These are phyloP conservation scores for Subanguina moxae DNA, from an alignment of 1,140 invertebrate genomes.

Conservation along the genomic window DNA sequence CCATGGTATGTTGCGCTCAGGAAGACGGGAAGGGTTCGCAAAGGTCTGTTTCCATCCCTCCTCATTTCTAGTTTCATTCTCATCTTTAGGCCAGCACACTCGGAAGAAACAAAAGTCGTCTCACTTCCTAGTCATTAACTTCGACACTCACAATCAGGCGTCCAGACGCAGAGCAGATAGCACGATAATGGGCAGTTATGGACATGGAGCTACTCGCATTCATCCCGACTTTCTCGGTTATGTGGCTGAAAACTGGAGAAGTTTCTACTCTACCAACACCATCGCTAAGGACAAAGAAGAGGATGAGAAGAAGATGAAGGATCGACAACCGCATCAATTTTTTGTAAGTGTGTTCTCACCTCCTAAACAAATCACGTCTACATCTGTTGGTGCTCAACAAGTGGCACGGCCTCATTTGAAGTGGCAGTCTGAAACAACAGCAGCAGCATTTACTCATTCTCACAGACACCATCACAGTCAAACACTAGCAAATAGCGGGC, in stretches of 20 bases:
- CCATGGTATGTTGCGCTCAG: slow-evolving; percentile 44
- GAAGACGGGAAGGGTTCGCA: slow-evolving; percentile 32
- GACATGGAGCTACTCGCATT: not conserved
- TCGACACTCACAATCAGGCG: not conserved
- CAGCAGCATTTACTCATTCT: not conserved
- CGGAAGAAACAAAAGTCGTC: slow-evolving; percentile 39
- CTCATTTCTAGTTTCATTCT: not conserved
- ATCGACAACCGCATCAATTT: not conserved
- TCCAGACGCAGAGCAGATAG: not conserved
- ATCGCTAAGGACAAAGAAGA: not conserved
- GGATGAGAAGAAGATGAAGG: not conserved
- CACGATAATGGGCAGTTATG: not conserved
- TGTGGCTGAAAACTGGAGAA: not conserved
- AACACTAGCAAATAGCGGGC: not conserved
- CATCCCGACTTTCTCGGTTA: not conserved
- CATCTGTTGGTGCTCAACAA: not conserved
- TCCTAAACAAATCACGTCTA: not conserved
- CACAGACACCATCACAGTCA: not conserved
- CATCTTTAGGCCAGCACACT: slow-evolving; percentile 23
- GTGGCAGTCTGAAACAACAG: not conserved
- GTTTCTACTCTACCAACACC: not conserved
- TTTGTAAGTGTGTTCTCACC: not conserved
- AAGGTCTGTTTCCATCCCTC: slow-evolving; percentile 12
- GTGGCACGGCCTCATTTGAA: not conserved
- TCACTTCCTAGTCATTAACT: slow-evolving; percentile 28